Evolutionary conservation across 2,797 vertebrate genomes (phyloP).

Genomic region (Chaetodon trifasciatus): DNA sequence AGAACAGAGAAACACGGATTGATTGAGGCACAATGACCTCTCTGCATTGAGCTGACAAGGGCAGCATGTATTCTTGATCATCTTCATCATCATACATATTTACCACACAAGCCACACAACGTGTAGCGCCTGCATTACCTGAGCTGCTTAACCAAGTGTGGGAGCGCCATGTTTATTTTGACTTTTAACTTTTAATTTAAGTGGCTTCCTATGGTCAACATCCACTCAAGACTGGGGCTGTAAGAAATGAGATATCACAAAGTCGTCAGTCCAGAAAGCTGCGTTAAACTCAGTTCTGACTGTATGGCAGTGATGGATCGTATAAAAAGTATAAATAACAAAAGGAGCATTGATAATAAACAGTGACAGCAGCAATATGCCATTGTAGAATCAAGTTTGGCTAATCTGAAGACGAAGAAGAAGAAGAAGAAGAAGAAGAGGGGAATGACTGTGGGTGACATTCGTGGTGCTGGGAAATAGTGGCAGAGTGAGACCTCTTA

Average conservation of each 20-base stretch:
- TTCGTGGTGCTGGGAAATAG: slow-evolving; percentile 2
- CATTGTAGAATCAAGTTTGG: too few relatives aligned
- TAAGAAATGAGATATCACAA: slow-evolving; percentile 3
- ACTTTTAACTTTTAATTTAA: not conserved
- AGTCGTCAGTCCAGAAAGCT: not conserved
- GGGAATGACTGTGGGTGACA: not conserved
- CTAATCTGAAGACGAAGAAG: too few relatives aligned
- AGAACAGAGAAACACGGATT: slow-evolving; percentile 47
- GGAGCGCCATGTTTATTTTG: not conserved
- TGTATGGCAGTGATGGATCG: not conserved
- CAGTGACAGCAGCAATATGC: too few relatives aligned
- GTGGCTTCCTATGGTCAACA: not conserved
- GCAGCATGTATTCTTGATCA: slow-evolving; percentile 45
- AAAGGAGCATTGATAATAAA: too few relatives aligned
- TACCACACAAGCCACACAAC: not conserved
- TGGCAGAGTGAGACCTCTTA: slow-evolving; percentile 42
- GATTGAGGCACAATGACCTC: slow-evolving; percentile 63
- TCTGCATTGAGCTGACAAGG: slow-evolving; percentile 40
- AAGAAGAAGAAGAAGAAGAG: too few relatives aligned
- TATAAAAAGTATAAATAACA: too few relatives aligned
- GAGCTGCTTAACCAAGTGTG: not conserved
- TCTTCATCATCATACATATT: slow-evolving; percentile 52
- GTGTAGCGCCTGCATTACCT: slow-evolving; percentile 11
- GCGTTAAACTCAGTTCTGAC: not conserved
- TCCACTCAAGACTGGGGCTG: not conserved